phyloP scores from a whole-genome alignment of 2,113 vertebrate genomes.

The Pelmatolapia mariae region DNA sequence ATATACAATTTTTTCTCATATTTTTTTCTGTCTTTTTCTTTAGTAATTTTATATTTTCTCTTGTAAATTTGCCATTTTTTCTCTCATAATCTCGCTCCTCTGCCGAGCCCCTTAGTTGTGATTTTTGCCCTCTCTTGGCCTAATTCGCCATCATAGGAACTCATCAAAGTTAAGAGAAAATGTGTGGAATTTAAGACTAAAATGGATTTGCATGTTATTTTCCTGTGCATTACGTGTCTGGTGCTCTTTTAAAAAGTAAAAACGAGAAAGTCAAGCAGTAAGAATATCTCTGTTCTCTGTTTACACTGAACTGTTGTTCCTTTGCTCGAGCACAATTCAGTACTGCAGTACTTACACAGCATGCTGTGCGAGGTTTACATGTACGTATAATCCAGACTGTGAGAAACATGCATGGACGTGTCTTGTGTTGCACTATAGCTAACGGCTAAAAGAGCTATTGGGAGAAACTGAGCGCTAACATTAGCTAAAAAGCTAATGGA shows the following conservation, averaged over 20 bases:
- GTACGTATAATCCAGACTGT: neutral
- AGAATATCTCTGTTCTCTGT: neutral
- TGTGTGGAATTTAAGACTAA: neutral
- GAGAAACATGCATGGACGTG: neutral
- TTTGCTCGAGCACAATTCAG: neutral
- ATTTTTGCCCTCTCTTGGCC: neutral
- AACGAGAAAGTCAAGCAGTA: neutral
- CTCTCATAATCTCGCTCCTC: fast-evolving
- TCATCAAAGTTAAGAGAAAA: neutral
- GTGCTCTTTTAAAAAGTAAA: neutral
- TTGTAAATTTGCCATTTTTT: neutral
- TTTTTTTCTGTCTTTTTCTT: neutral
- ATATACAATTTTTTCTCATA: neutral
- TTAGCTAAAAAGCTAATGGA: neutral
- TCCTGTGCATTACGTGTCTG: neutral
- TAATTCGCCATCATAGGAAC: neutral
- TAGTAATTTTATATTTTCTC: fast-evolving
- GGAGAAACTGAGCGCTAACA: neutral
- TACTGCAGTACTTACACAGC: neutral
- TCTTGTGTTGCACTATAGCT: neutral
- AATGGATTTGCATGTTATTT: neutral
- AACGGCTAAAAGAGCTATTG: neutral
- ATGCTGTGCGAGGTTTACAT: neutral
- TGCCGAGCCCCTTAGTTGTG: neutral
- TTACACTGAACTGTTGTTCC: neutral